These are phyloP conservation scores for Panzeria rudis DNA, from an alignment of 2,888 invertebrate genomes.

Conservation along the genomic window DNA sequence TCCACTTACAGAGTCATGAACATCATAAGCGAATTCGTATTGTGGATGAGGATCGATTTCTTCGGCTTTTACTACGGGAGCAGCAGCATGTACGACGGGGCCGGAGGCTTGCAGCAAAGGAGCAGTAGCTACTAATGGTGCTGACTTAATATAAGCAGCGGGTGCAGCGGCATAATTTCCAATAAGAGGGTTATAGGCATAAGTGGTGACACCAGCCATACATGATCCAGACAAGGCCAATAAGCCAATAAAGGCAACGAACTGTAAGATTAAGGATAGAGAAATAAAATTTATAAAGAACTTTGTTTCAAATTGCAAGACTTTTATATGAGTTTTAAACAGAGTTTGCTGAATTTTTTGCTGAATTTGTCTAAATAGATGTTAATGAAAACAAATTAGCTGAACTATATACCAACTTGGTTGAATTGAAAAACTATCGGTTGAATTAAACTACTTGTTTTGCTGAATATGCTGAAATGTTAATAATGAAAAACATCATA, in stretches of 20 bases:
- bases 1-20: conserved; percentile 85
- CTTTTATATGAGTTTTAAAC: no score
- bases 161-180: conserved; percentile 52
- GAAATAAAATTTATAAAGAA: neutral
- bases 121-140: conserved; percentile 28
- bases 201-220: conserved; percentile 78
- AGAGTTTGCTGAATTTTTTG: no score
- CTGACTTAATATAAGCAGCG: conserved; percentile 21
- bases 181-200: conserved; percentile 78
- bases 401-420: no score
- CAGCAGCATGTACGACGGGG: conserved; percentile 47
- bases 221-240: conserved; percentile 76
- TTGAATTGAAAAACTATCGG: no score
- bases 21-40: conserved; percentile 84
- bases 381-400: no score
- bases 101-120: conserved; percentile 53
- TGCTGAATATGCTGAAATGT: no score
- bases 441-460: no score
- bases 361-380: no score
- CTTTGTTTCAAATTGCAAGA: neutral
- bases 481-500: no score
- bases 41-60: conserved; percentile 79
- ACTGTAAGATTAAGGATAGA: conserved; percentile 69
- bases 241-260: conserved; percentile 76
- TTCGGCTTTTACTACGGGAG: conserved; percentile 53